phyloP scores from a whole-genome alignment of 2,113 vertebrate species.

The Semicossyphus pulcher region DNA sequence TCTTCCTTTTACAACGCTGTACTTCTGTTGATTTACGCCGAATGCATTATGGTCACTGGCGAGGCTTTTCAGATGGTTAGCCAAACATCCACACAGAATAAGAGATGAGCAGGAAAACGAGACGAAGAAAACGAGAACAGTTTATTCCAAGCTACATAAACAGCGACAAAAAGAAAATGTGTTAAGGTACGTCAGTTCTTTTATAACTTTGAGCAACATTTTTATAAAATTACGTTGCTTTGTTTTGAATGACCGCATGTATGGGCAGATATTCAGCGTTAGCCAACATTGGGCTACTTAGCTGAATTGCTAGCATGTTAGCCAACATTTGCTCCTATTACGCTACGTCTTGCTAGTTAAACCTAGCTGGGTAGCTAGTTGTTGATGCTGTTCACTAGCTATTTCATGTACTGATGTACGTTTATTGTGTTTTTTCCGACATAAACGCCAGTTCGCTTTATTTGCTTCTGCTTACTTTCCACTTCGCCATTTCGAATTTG shows the following conservation, averaged over 20 bases:
- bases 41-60: slow-evolving; percentile 28
- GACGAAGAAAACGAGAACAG: slow-evolving; percentile 52
- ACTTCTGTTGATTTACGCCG: slow-evolving; percentile 12
- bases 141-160: slow-evolving; percentile 9
- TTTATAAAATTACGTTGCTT: neutral
- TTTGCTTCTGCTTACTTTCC: neutral
- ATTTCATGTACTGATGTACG: fast-evolving
- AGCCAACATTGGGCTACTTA: slow-evolving; percentile 63
- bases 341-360: slow-evolving; percentile 14
- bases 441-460: neutral
- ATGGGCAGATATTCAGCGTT: slow-evolving; percentile 52
- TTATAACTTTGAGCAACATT: neutral
- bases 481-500: neutral
- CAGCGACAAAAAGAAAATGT: neutral
- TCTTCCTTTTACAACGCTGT: neutral
- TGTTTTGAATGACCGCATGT: slow-evolving; percentile 48
- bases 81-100: slow-evolving; percentile 72
- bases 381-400: neutral
- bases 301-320: slow-evolving; percentile 56
- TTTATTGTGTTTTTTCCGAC: neutral
- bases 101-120: slow-evolving; percentile 70
- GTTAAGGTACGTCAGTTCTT: slow-evolving; percentile 37
- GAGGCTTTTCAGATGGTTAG: slow-evolving; percentile 75
- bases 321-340: slow-evolving; percentile 21
- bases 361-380: slow-evolving; percentile 1